Conservation (phyloP, 2,888 invertebrate genomes). For the Phyllotreta striolata region DNA sequence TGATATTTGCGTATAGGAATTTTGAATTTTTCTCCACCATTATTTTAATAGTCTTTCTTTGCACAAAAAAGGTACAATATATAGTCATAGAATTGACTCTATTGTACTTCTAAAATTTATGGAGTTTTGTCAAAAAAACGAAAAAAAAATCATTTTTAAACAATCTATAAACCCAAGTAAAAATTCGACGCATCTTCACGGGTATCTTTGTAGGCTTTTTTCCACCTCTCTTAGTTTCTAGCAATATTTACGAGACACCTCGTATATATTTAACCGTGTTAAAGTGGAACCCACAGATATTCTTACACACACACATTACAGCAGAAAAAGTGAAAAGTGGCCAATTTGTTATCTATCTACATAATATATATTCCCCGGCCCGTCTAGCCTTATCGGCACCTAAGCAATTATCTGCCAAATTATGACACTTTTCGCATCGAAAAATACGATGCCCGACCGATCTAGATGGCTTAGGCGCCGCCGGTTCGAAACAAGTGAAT, state of each 20-base stretch:
- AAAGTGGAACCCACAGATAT: slow-evolving; percentile 4
- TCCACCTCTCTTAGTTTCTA: background rate
- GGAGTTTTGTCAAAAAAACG: too few species aligned
- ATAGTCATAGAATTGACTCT: too few species aligned
- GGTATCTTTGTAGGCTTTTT: too few species aligned
- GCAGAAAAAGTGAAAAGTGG: slow-evolving; percentile 45
- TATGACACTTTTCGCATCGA: slow-evolving; percentile 54
- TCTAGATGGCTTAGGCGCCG: slow-evolving; percentile 47
- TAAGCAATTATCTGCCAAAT: slow-evolving; percentile 58
- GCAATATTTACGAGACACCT: background rate
- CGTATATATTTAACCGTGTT: background rate
- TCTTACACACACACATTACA: background rate
- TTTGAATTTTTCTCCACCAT: too few species aligned
- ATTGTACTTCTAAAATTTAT: too few species aligned
- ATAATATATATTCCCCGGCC: slow-evolving; percentile 25
- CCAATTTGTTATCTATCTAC: slow-evolving; percentile 52
- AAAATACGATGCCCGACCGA: slow-evolving; percentile 32
- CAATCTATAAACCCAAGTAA: too few species aligned
- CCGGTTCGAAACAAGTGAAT: slow-evolving; percentile 33
- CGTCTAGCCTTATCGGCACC: slow-evolving; percentile 58
- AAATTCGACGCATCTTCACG: too few species aligned
- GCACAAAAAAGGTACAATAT: too few species aligned
- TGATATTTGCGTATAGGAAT: too few species aligned
- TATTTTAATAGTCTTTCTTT: too few species aligned
- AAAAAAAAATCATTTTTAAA: too few species aligned